Evolutionary conservation across 1,140 invertebrate genomes (phyloP).

Genomic region (Papilio dardanus): DNA sequence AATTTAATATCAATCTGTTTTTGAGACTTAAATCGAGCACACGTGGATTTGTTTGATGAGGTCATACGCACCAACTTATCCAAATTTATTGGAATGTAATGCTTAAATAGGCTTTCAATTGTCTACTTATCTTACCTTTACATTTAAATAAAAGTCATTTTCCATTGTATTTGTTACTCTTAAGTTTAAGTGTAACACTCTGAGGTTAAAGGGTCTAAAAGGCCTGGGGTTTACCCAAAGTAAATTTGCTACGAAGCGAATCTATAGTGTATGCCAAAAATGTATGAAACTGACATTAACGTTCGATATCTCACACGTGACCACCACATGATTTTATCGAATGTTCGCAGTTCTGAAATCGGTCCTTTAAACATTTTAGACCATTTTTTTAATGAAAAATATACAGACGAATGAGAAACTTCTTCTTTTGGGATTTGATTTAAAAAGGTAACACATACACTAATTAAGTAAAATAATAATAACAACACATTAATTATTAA

Average conservation of each 20-base stretch:
- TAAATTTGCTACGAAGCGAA: too few species aligned
- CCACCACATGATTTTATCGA: too few species aligned
- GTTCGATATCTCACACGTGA: too few species aligned
- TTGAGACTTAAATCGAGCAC: conserved; percentile 23
- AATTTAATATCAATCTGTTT: conserved; percentile 38
- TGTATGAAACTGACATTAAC: too few species aligned
- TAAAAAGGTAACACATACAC: too few species aligned
- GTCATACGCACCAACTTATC: conserved; percentile 9
- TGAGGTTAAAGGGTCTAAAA: background rate
- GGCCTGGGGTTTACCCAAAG: too few species aligned
- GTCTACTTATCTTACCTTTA: background rate
- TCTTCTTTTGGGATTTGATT: too few species aligned
- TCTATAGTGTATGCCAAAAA: too few species aligned
- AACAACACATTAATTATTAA: background rate
- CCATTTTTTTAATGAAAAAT: too few species aligned
- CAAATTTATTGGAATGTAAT: background rate
- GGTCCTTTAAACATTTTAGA: background rate
- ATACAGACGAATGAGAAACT: too few species aligned
- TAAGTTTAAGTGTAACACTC: background rate
- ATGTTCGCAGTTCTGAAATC: too few species aligned
- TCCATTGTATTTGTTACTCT: background rate
- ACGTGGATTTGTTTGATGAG: conserved; percentile 27
- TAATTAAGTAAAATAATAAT: background rate
- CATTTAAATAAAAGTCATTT: background rate
- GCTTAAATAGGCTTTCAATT: background rate